Base-by-base conservation (phyloP, 2,113 vertebrate genomes). In the Catharus bicknelli region DNA sequence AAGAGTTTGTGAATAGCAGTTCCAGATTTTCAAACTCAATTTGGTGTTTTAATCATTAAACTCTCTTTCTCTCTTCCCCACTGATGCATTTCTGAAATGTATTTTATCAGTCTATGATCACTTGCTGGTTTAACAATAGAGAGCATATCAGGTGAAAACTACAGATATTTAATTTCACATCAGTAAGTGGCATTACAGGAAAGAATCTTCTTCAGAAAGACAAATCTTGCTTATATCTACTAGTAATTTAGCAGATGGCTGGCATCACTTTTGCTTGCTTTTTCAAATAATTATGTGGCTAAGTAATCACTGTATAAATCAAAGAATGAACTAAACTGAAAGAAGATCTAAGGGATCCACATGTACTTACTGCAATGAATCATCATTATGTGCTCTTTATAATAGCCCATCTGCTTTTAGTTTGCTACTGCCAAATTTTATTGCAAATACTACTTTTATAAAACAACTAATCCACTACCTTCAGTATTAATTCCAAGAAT, bases 351-450 rank as follows among this genome's bases (percentile, higher is more conserved):
- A 90, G 9, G 30, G 27, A 85, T 90, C 90, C 77, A 18, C 58
- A 85, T 83, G 75, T 75, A 90, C 34, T 94, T 88, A 63, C 54
- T 86, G 58, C 34, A 88, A 14, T 79, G 43, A 94, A 92, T 75
- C 45, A 93, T 90, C 54, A 72, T 90, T 95, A 90, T 55, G 86
- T 88, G 77, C 61, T 54, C 72, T 63, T 84, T 94, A 25, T 64
- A 95, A 89, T 72, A 67, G 11, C 68, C 19, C 93, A 54, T 95
- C 82, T 95, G 64, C 80, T 92, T 29, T 36, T 81, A 83, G 47
- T 26, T 95, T 96, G 91, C 83, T 40, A 75, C 26, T 66, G 86
- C 76, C 72, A 94, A 94, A 58, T 96, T 95, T 96, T 95, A 88
- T 69, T 94, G 86, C 43, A 70, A 75, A 82, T 86, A 66, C 47